These are phyloP conservation scores for Zeus faber DNA, from an alignment of 2,113 vertebrate genomes.

Conservation along the genomic window DNA sequence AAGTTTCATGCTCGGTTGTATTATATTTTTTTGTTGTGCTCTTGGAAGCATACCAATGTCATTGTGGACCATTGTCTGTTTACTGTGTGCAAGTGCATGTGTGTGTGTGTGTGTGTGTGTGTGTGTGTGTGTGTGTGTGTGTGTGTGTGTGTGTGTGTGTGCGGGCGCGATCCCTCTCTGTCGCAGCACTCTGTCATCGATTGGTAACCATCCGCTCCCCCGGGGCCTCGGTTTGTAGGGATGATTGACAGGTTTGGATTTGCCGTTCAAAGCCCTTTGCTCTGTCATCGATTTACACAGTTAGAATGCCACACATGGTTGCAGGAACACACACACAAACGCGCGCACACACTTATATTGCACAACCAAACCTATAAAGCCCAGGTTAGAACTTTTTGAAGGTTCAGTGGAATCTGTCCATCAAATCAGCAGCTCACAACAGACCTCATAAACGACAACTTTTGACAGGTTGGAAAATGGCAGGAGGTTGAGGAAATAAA, in stretches of 20 bases:
- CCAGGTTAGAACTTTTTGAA: constrained; percentile 14
- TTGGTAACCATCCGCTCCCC: constrained; percentile 40
- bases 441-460: too few relatives aligned
- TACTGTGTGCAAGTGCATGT: too few relatives aligned
- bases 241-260: constrained; percentile 60
- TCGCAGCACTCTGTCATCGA: constrained; percentile 30
- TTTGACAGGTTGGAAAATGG: constrained; percentile 11
- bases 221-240: constrained; percentile 28
- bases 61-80: too few relatives aligned
- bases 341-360: constrained; percentile 4
- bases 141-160: constrained; percentile 1
- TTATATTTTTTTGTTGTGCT: too few relatives aligned
- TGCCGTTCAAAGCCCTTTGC: constrained; percentile 33
- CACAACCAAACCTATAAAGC: neutral
- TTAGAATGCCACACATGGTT: constrained; percentile 12
- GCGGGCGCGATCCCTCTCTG: constrained; percentile 9
- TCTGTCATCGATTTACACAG: constrained; percentile 33
- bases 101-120: neutral
- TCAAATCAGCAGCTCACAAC: constrained; percentile 17
- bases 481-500: too few relatives aligned
- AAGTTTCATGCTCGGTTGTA: too few relatives aligned
- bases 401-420: constrained; percentile 18
- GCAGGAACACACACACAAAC: neutral
- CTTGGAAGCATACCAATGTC: too few relatives aligned
- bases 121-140: neutral